Conservation (phyloP, 2,797 vertebrate genomes). For the Halcyon chelicuti region DNA sequence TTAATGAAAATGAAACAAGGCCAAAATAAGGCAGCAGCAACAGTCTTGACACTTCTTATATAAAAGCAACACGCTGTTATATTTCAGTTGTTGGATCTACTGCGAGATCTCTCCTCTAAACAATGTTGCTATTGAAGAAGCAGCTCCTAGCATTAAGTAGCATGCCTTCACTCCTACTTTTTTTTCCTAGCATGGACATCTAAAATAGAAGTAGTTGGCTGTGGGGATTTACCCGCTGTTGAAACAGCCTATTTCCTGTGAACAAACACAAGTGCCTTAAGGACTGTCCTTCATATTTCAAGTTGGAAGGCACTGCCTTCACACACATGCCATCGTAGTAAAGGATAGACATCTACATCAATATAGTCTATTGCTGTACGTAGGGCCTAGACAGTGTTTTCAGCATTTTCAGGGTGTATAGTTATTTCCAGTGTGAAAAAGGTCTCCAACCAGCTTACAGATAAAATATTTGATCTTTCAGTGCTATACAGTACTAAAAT, state of each 20-base stretch:
- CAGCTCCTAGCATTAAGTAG: neutral
- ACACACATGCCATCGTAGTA: neutral
- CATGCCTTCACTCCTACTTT: neutral
- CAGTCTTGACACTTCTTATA: neutral
- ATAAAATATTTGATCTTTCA: neutral
- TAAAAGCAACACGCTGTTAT: neutral
- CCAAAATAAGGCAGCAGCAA: neutral
- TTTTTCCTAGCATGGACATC: neutral
- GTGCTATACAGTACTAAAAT: neutral
- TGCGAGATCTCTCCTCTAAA: neutral
- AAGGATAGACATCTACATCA: neutral
- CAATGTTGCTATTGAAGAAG: neutral
- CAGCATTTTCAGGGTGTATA: neutral
- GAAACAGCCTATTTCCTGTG: neutral
- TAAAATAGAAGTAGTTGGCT: neutral
- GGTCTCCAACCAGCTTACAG: neutral
- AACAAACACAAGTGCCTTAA: neutral
- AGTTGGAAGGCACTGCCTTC: neutral
- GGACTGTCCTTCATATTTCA: rapidly evolving
- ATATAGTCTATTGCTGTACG: neutral
- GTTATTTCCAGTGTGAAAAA: neutral
- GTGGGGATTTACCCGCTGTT: neutral
- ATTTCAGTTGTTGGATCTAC: neutral
- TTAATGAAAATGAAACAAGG: neutral
- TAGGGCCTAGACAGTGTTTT: neutral